Base-by-base conservation (phyloP, 35 echinoderm and acorn worm genomes). In the Lytechinus pictus region DNA sequence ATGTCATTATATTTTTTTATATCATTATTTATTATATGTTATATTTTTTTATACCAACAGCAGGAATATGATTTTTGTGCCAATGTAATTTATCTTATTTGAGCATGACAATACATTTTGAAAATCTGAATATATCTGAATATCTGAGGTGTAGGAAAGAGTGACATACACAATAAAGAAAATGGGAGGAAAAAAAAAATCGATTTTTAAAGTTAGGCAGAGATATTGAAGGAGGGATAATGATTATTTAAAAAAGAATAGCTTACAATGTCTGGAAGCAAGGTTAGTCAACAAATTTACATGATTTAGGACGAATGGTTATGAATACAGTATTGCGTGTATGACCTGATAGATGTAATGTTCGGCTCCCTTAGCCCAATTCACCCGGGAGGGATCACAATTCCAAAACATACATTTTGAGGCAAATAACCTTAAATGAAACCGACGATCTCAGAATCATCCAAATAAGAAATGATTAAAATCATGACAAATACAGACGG, bases 341-440 rank as follows among this genome's bases (percentile, higher is more conserved):
- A 90, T 28, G 28, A 11, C 28, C 21, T 90, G 52, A 90, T 90
- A 51, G 13, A 13, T 33, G 29, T 4, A 52, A 54, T 52, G 28
- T 90, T 90, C 88, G 88, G 88, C 28, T 52, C 14, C 14, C 52
- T 90, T 90, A 8, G 24, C 14, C 10, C 88, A 90, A 90, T 90
- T 90, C 29, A 90, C 88, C 88, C 52, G 29, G 21, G 66, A 79
- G 66, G 66, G 66, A 16, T 79, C 66, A 79, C 66, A 79, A 79
- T 79, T 24, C 66, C 19, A 79, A 79, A 79, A 79, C 66, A 79
- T 16, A 79, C 88, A 90, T 90, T 90, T 54, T 44, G 88, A 90
- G 88, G 88, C 29, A 90, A 90, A 90, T 90, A 52, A 90, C 88
- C 29, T 44, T 54, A 54, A 90, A 90, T 90, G 88, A 90, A 90